phyloP scores from a whole-genome alignment of 2,797 vertebrate species.

The Macropodus opercularis region DNA sequence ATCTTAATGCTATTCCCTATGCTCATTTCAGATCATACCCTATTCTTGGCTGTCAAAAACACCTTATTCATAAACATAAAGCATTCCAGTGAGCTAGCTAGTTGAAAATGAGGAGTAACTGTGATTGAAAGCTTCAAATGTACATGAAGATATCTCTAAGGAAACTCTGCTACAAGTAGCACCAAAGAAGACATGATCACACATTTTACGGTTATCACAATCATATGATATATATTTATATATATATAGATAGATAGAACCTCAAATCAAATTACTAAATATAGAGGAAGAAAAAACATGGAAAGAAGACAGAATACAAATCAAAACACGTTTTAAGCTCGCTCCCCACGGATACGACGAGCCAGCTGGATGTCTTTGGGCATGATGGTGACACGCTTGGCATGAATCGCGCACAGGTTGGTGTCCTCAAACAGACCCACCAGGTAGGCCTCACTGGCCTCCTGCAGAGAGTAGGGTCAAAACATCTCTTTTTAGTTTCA shows the following conservation, averaged over 20 bases:
- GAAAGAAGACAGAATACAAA: conserved; percentile 55
- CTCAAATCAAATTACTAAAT: conserved; percentile 77
- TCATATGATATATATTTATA: conserved; percentile 72
- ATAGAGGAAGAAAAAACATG: conserved; percentile 55
- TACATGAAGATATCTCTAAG: conserved; percentile 65
- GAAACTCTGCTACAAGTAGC: conserved; percentile 75
- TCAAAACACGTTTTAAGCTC: conserved; percentile 75
- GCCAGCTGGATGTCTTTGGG: conserved; percentile 92
- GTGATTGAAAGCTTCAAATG: conserved; percentile 60
- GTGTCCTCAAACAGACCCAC: conserved; percentile 88
- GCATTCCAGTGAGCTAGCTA: conserved; percentile 55
- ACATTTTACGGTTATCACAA: conserved; percentile 77
- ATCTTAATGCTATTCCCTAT: conserved; percentile 61
- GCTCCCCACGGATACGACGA: conserved; percentile 87
- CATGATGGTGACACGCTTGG: conserved; percentile 90
- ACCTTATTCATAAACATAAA: conserved; percentile 43
- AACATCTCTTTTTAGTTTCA: background rate
- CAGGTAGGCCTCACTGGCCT: conserved; percentile 88
- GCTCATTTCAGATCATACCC: conserved; percentile 41
- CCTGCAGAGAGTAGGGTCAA: conserved; percentile 62
- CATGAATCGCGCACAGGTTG: conserved; percentile 89
- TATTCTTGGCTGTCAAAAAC: conserved; percentile 56
- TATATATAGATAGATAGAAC: conserved; percentile 69
- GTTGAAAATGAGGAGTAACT: conserved; percentile 52
- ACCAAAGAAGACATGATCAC: conserved; percentile 78